phyloP scores from a whole-genome alignment of 2,113 vertebrate genomes.

The Haplotaxodon microlepis region DNA sequence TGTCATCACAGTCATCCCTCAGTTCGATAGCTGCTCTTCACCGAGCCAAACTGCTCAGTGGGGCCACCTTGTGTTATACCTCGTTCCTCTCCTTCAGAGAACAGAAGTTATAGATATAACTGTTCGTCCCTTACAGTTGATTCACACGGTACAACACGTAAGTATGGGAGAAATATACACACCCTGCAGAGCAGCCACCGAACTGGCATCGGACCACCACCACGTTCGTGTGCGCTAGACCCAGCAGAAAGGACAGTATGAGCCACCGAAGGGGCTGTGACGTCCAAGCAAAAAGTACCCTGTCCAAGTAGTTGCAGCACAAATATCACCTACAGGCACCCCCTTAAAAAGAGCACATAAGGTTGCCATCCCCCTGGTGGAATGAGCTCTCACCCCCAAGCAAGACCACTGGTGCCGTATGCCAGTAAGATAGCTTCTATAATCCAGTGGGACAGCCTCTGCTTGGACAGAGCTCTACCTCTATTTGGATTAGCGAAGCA shows the following conservation, averaged over 20 bases:
- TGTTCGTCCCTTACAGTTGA: rapidly evolving
- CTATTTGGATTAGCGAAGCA: rapidly evolving
- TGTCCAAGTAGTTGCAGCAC: rapidly evolving
- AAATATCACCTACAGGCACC: background rate
- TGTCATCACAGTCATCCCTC: background rate
- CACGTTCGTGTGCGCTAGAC: rapidly evolving
- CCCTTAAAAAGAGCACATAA: rapidly evolving
- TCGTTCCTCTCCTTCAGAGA: background rate
- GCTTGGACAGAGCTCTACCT: background rate
- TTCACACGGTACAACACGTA: rapidly evolving
- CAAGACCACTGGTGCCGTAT: rapidly evolving
- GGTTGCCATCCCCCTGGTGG: background rate
- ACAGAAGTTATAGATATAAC: background rate
- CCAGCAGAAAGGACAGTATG: background rate
- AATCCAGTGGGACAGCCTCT: background rate
- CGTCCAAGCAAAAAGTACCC: background rate
- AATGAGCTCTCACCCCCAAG: background rate
- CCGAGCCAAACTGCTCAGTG: rapidly evolving
- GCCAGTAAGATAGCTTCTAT: background rate
- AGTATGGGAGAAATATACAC: rapidly evolving
- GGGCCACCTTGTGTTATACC: background rate
- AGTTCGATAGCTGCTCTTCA: rapidly evolving
- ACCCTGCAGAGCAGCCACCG: rapidly evolving
- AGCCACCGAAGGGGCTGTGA: rapidly evolving
- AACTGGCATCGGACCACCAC: no score